These are phyloP conservation scores for Distichodus sexfasciatus DNA, from an alignment of 2,797 vertebrate species.

Conservation along the genomic window DNA sequence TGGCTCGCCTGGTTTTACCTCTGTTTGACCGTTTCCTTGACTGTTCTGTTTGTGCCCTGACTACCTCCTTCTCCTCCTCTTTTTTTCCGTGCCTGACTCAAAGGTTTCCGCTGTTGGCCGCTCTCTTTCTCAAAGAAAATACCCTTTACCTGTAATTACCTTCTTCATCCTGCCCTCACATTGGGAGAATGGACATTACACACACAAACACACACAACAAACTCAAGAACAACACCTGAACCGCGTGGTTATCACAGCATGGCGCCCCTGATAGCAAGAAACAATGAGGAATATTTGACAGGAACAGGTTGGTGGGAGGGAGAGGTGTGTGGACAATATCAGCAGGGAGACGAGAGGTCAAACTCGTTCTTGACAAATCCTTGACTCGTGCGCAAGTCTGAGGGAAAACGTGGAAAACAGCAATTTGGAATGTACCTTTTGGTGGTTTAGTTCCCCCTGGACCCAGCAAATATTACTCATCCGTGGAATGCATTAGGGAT, in stretches of 20 bases:
- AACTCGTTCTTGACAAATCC: background rate
- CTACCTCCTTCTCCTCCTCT: background rate
- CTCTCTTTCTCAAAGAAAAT: background rate
- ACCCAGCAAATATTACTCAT: too few relatives aligned
- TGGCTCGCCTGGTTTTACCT: slow-evolving; percentile 17
- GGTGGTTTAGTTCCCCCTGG: too few relatives aligned
- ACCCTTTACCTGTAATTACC: background rate
- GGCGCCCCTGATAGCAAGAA: background rate
- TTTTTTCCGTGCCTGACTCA: slow-evolving; percentile 4
- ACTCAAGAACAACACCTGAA: background rate
- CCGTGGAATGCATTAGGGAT: too few relatives aligned
- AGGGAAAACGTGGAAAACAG: too few relatives aligned
- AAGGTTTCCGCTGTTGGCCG: background rate
- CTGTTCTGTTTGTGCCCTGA: background rate
- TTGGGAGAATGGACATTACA: background rate
- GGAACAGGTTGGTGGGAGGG: background rate
- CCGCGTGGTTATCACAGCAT: background rate
- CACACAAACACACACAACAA: background rate
- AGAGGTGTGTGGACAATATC: background rate
- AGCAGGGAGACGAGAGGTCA: background rate
- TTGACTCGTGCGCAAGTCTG: too few relatives aligned
- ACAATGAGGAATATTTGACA: background rate
- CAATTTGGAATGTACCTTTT: too few relatives aligned
- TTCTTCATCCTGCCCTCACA: background rate
- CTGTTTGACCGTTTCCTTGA: slow-evolving; percentile 6